phyloP scores from a whole-genome alignment of 2,797 vertebrate genomes.

The Eremophila alpestris region DNA sequence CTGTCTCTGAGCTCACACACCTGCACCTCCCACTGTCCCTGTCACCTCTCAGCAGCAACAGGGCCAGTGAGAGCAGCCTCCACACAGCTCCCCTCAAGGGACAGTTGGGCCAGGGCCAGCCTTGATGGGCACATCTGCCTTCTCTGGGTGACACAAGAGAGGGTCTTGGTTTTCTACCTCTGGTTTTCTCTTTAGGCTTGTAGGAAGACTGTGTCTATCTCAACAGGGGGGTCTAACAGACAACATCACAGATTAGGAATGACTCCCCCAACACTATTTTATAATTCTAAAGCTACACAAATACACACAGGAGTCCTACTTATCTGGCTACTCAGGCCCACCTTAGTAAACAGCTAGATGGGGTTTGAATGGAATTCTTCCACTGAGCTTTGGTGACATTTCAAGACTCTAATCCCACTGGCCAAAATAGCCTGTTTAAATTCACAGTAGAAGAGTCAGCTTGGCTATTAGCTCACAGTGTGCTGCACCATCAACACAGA shows the following conservation, averaged over 20 bases:
- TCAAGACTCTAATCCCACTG: background rate
- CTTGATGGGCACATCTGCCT: accelerated
- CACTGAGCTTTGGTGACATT: background rate
- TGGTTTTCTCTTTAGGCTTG: background rate
- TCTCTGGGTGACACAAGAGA: background rate
- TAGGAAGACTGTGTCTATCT: background rate
- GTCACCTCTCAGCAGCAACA: background rate
- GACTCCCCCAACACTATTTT: background rate
- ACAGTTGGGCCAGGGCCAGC: accelerated
- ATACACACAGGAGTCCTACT: background rate
- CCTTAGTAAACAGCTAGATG: background rate
- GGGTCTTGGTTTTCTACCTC: background rate
- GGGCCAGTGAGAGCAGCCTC: background rate
- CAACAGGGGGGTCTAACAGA: background rate
- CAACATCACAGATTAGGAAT: background rate
- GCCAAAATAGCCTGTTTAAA: background rate
- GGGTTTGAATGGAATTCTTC: background rate
- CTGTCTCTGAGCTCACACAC: background rate
- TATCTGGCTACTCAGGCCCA: background rate
- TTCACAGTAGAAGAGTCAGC: background rate
- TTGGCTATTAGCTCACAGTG: background rate
- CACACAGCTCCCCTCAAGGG: accelerated
- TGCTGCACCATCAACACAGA: background rate
- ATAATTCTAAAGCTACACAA: background rate
- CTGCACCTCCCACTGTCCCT: background rate